Evolutionary conservation across 2,797 vertebrate species (phyloP).

Genomic region (Simalia tracyae): DNA sequence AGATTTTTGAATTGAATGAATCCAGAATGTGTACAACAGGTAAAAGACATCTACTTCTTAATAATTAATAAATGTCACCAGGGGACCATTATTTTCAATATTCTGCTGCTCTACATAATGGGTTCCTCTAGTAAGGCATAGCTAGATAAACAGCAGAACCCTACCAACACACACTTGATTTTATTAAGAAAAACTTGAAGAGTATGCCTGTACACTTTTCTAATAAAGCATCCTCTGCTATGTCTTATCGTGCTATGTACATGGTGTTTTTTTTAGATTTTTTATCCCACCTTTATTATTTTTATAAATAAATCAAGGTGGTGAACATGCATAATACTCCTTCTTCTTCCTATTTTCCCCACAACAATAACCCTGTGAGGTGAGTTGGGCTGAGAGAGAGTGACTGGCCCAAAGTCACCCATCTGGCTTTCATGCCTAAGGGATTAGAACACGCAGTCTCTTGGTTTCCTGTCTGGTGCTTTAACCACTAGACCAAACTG

Average conservation of each 20-base stretch:
- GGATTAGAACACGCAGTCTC: background rate
- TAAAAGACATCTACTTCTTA: background rate
- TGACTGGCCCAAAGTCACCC: too few species aligned
- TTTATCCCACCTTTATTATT: too few species aligned
- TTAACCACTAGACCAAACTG: too few species aligned
- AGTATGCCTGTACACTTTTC: background rate
- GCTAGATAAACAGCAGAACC: background rate
- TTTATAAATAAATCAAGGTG: too few species aligned
- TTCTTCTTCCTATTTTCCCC: too few species aligned
- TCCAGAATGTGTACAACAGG: background rate
- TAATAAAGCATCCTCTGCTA: background rate
- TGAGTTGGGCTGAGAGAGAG: too few species aligned
- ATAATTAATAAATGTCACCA: slow-evolving; percentile 22
- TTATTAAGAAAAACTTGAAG: background rate
- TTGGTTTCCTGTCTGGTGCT: too few species aligned
- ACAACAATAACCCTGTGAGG: too few species aligned
- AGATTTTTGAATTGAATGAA: background rate
- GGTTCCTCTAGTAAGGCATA: slow-evolving; percentile 23
- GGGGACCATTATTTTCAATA: background rate
- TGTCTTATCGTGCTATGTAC: background rate
- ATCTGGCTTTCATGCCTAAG: background rate
- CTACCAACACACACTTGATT: background rate
- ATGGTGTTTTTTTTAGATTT: too few species aligned
- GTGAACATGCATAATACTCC: too few species aligned
- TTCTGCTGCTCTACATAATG: slow-evolving; percentile 20